A percentile compares a stretch with the other conserved stretches of the same genome.
These are phyloP conservation scores for Machaerirhynchus nigripectus DNA, from an alignment of 2,113 vertebrate genomes.

Conservation along the genomic window DNA sequence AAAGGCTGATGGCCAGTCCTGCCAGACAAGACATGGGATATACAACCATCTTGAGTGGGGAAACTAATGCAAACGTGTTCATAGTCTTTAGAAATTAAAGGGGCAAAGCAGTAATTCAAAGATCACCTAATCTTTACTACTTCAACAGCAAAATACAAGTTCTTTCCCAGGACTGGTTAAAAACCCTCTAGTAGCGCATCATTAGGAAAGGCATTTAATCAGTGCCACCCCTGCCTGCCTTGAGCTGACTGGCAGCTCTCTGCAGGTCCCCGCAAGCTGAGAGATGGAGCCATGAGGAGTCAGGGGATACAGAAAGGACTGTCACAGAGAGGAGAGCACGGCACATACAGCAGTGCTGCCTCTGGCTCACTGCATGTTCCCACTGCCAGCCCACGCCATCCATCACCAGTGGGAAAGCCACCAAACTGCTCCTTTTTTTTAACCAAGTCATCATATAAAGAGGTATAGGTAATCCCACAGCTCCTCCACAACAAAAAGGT, in stretches of 20 bases:
- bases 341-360: background rate
- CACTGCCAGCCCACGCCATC: fast-evolving
- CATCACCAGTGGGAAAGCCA: background rate
- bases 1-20: background rate
- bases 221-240: background rate
- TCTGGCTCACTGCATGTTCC: background rate
- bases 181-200: background rate
- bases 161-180: background rate
- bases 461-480: background rate
- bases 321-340: fast-evolving
- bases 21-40: fast-evolving
- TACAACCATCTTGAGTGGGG: fast-evolving
- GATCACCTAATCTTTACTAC: background rate
- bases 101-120: background rate
- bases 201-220: background rate
- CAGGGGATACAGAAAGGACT: background rate
- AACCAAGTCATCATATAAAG: background rate
- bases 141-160: background rate
- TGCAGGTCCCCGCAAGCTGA: background rate
- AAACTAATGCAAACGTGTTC: background rate
- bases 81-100: background rate
- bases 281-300: background rate
- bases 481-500: background rate
- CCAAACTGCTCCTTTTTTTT: background rate
- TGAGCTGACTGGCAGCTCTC: background rate